Evolutionary conservation across 2,888 invertebrate genomes (phyloP), one percentile per base, ranked within the genome.

Genomic region (Mythimna lalbum): DNA sequence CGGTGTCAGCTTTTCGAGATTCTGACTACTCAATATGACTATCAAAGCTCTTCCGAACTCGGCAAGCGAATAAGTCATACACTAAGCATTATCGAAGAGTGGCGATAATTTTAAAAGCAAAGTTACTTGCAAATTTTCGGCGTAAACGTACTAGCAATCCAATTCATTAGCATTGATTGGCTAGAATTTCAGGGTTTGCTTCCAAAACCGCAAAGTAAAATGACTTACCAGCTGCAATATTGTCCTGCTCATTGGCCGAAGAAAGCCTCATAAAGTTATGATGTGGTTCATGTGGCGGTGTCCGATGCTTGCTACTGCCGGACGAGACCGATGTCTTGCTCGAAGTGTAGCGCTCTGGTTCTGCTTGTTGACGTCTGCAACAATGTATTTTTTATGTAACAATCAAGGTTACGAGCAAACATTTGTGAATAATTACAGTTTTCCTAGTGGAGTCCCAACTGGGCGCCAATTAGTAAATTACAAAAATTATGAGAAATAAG

Each of bases 291-390:
- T 90, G 91, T 10, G 92, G 88, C 47, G 91, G 89, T 36, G 92
- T 84, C 76, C 93, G 91, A 61, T 92, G 94, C 83, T 93, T 93
- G 86, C 93, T 89, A 85, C 94, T 92, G 74, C 93, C 92, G 0
- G 93, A 92, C 31, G 95, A 94, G 47, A 93, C 88, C 0, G 95
- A 94, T 3, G 93, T 90, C 85, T 96, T 96, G 84, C 94, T 93
- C 0, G 93, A 92, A 10, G 93, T 90, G 76, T 90, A 94, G 39
- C 95, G 92, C 84, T 96, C 96, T 2, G 96, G 96, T 75, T 96
- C 96, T 0, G 96, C 96, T 82, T 96, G 96, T 79, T 96, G 96
- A 31, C 95, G 90, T 82, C 96, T 95, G 80, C 0, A 73, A 64
- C 4, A 43, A 43, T 19, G 17, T 43, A 19, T 5, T 43, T 43